Percentiles rank a stretch among this genome's conserved stretches.
Evolutionary conservation across 2,113 vertebrate genomes (phyloP).

Genomic region (Barbus barbus): DNA sequence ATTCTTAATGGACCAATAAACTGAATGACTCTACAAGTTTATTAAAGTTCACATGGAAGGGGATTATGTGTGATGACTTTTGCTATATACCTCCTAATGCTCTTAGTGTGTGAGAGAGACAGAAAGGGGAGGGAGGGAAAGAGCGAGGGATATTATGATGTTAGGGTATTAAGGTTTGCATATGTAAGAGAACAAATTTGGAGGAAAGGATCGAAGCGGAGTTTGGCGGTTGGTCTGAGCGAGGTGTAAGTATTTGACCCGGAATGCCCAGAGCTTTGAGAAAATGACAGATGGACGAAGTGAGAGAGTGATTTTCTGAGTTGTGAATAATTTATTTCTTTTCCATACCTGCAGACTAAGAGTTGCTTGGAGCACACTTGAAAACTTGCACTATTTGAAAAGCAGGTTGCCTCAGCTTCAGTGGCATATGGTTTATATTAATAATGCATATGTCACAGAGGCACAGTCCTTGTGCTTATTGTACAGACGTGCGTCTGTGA

Average conservation of each 20-base stretch:
- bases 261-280: slow-evolving; percentile 3
- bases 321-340: slow-evolving; percentile 41
- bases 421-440: slow-evolving; percentile 47
- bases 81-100: slow-evolving; percentile 22
- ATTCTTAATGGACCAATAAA: slow-evolving; percentile 36
- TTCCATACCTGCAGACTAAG: slow-evolving; percentile 36
- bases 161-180: slow-evolving; percentile 23
- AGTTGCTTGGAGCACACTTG: slow-evolving; percentile 18
- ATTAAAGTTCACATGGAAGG: slow-evolving; percentile 13
- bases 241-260: slow-evolving; percentile 1
- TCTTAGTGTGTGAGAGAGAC: slow-evolving; percentile 17
- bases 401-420: slow-evolving; percentile 27
- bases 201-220: neutral
- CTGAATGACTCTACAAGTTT: slow-evolving; percentile 34
- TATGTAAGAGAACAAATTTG: neutral
- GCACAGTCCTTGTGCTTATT: slow-evolving; percentile 34
- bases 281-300: neutral
- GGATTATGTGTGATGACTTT: slow-evolving; percentile 28
- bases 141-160: slow-evolving; percentile 24
- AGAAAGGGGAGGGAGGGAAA: neutral
- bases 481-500: slow-evolving; percentile 32
- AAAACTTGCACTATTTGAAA: slow-evolving; percentile 36
- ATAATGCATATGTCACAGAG: slow-evolving; percentile 46
- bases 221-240: neutral
- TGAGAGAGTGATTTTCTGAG: slow-evolving; percentile 6